Percentiles rank a stretch among this genome's conserved stretches.
Conservation (phyloP, 2,113 vertebrate species). For the Elanus axillaris region DNA sequence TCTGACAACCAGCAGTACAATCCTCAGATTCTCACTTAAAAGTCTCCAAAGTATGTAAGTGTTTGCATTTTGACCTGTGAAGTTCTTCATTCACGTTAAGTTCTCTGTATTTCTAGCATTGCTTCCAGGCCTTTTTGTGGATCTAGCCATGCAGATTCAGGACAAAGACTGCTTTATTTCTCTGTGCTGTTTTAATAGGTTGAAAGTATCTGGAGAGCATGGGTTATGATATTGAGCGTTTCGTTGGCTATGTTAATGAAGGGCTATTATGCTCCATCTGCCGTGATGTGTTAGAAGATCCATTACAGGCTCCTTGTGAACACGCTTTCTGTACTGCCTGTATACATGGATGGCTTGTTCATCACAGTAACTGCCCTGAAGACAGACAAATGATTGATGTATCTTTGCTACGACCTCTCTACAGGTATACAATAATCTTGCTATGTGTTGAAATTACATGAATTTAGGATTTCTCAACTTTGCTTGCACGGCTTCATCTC, state of each 20-base stretch:
- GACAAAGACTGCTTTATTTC: neutral
- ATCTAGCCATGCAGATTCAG: neutral
- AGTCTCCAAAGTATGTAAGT: neutral
- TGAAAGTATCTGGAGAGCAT: constrained; percentile 60
- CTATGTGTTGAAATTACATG: neutral
- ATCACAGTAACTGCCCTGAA: constrained; percentile 85
- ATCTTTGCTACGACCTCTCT: constrained; percentile 78
- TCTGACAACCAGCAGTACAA: neutral
- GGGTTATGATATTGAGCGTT: constrained; percentile 88
- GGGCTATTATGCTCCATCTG: constrained; percentile 88
- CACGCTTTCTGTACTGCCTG: constrained; percentile 86
- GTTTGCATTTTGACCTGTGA: neutral
- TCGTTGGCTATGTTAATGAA: constrained; percentile 88
- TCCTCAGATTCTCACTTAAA: neutral
- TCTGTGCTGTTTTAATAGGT: neutral
- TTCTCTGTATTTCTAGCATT: neutral
- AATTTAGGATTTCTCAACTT: neutral
- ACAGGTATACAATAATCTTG: constrained; percentile 69
- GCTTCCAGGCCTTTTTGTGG: neutral
- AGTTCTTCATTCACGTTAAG: neutral
- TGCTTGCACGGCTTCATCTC: neutral
- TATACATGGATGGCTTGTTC: constrained; percentile 85
- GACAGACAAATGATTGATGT: constrained; percentile 81
- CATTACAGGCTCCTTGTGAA: constrained; percentile 88
- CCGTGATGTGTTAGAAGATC: constrained; percentile 83